phyloP scores from a whole-genome alignment of 2,797 vertebrate species.

The Strix occidentalis region DNA sequence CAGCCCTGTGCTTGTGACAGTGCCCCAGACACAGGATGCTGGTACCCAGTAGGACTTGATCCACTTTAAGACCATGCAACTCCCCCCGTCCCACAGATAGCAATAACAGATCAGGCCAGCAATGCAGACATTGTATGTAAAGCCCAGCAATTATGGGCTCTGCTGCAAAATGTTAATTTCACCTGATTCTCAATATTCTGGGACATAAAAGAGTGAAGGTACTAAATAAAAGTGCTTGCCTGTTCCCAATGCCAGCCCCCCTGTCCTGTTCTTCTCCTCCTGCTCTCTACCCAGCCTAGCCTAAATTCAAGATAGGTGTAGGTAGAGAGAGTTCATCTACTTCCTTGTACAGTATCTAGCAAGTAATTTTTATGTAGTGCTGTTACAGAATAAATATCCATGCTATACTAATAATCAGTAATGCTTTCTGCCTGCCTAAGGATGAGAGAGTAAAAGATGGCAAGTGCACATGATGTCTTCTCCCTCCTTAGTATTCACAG shows the following conservation, averaged over 20 bases:
- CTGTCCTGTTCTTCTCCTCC: neutral
- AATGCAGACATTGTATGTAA: fast-evolving
- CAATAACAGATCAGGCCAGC: neutral
- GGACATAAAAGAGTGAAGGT: neutral
- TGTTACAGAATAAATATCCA: neutral
- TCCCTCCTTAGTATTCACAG: neutral
- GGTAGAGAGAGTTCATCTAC: neutral
- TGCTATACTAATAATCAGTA: neutral
- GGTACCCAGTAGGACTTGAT: neutral
- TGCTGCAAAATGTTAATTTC: neutral
- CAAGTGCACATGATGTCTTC: neutral
- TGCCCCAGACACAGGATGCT: neutral
- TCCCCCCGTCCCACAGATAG: neutral
- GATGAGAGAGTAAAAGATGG: neutral
- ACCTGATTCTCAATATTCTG: neutral
- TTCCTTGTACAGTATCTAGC: neutral
- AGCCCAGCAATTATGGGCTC: fast-evolving
- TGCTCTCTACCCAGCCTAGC: neutral
- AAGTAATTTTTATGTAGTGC: neutral
- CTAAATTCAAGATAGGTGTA: neutral
- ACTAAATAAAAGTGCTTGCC: neutral
- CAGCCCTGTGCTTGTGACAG: neutral
- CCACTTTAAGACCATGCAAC: neutral
- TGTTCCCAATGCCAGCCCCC: neutral
- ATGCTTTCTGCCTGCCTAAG: neutral